Base-by-base conservation (phyloP, 2,113 vertebrate species). In the Carettochelys insculpta region DNA sequence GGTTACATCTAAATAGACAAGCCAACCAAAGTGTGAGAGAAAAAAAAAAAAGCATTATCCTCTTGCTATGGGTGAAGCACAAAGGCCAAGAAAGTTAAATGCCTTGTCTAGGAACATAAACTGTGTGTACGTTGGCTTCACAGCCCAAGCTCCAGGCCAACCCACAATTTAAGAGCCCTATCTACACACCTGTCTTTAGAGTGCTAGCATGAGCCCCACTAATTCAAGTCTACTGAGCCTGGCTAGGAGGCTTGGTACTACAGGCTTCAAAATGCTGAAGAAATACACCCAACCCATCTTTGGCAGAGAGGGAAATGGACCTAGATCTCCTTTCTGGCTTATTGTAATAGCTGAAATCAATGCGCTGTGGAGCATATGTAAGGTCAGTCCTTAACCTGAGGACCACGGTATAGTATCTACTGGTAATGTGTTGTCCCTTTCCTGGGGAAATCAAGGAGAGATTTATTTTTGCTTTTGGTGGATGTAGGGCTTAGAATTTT, bases 331-430 rank as follows among this genome's bases (percentile, higher is more conserved):
- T 45, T 75, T 88, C 83, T 81, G 50, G n/a, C 53, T 88, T 20
- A 75, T 16, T 3, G 11, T 75, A 45, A 84, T 61, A 92, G 61
- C 38, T 22, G 91, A 93, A 94, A 96, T 43, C 95, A 78, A 91
- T 75, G 90, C 52, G 71, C 93, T 90, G 56, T 82, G 92, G 82
- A 90, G 52, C 56, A 92, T 91, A 7, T 45, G 24, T 81, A 85
- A 83, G 71, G 4, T 75, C 41, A 45, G 16, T 12, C 24, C 71
- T 75, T 43, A 75, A 75, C 25, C 25, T 75, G 89, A 84, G 45
- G 22, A 68, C 2, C 31, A n/a, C 34, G 9, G 81, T 34, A 73
- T 0, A 0, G 3, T 56, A 82, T 80, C 71, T 83, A 54, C 6
- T 81, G 81, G 78, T 14, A 58, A 56, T 56, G 20, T 77, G 41